Evolutionary conservation across 2,888 invertebrate species (phyloP), one percentile per base, ranked within the genome.

Genomic region (Scaeva pyrastri): DNA sequence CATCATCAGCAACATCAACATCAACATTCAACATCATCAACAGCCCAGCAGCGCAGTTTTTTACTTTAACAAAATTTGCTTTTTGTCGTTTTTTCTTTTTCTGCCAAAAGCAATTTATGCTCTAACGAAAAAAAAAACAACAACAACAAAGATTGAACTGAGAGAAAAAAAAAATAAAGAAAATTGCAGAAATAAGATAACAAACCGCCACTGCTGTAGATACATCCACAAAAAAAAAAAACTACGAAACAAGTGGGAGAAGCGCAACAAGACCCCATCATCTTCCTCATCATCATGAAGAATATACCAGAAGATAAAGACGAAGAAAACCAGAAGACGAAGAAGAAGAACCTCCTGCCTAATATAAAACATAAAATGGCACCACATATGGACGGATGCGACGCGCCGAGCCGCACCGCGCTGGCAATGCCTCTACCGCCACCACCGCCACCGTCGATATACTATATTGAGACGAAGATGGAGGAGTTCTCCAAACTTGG

Each of bases 301-400:
- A 71, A 55, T 50, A 75, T 48, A 75, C 12, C 50, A 39, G 43
- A 72, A 43, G 26, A 56, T 45, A 50, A 50, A 48, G 62, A 66
- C 45, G 19, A 39, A 21, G 36, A 39, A 19, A 12, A 16, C 12
- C 50, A 39, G 43, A 72, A 43, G 26, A 56, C 43, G 62, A 50
- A 48, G 62, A 66, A 21, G 52, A 58, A 74, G 82, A 85, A 68
- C 71, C 84, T 80, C 52, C 75, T 85, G 81, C 85, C 85, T 82
- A 77, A 82, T 86, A 86, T 86, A 78, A 86, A 82, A 74, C 81
- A 86, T 86, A 77, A 86, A 82, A 85, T 85, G 85, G 85, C 86
- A 86, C 74, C 82, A 86, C 81, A 82, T 74, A 86, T 82, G 86
- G 73, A 82, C 64, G 73, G 66, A 66, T 66, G 48, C 66, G 66